Conservation (phyloP, 2,888 invertebrate species). For the Peribatodes rhomboidaria region DNA sequence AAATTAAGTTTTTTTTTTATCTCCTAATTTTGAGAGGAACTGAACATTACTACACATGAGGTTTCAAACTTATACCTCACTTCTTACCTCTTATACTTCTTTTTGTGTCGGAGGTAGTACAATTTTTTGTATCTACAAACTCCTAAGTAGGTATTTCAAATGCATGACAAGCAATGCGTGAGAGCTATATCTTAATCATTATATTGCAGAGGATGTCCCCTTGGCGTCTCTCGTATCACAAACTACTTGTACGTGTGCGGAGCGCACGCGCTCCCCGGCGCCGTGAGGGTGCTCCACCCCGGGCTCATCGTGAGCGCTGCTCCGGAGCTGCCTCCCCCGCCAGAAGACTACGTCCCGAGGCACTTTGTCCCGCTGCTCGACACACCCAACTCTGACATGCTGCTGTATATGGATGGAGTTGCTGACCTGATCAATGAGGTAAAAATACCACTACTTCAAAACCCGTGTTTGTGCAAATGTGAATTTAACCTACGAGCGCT, state of each 20-base stretch:
- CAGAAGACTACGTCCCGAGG: constrained; percentile 87
- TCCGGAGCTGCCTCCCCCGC: constrained; percentile 91
- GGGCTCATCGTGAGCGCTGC: constrained; percentile 94
- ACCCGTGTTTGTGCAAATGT: no score
- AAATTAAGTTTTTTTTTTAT: no score
- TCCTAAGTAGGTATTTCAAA: no score
- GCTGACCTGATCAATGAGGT: constrained; percentile 92
- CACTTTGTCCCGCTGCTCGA: constrained; percentile 92
- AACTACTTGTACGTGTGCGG: constrained; percentile 92
- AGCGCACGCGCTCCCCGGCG: constrained; percentile 90
- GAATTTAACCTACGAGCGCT: no score
- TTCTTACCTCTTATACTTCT: no score
- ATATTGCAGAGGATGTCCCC: constrained; percentile 77
- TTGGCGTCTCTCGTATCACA: constrained; percentile 90
- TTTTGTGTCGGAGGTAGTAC: no score
- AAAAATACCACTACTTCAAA: no score
- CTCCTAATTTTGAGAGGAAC: no score
- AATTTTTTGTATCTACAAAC: no score
- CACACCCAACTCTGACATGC: constrained; percentile 90
- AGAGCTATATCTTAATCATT: background rate
- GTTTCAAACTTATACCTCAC: no score
- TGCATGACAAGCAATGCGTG: background rate
- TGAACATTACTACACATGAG: no score
- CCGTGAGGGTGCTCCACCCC: constrained; percentile 89
- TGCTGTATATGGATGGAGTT: constrained; percentile 91